Conservation (phyloP, 2,888 invertebrate genomes). For the Drosophila mettleri region DNA sequence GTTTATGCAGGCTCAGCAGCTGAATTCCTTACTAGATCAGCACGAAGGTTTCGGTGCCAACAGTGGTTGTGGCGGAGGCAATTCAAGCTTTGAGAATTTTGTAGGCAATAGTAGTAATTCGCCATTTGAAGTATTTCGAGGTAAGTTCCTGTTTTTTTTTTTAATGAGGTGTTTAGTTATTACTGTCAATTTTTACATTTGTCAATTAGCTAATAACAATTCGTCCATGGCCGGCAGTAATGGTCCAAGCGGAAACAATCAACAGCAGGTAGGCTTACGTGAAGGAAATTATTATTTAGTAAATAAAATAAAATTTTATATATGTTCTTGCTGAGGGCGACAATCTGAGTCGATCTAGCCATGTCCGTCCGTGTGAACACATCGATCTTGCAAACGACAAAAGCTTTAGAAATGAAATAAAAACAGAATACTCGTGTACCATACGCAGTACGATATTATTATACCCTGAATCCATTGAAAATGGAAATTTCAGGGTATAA, state of each 20-base stretch:
- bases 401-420: no score
- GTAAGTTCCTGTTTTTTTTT: constrained; percentile 70
- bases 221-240: constrained; percentile 60
- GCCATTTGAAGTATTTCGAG: constrained; percentile 82
- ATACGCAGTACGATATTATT: no score
- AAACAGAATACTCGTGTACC: no score
- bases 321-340: no score
- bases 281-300: no score
- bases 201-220: constrained; percentile 53
- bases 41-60: constrained; percentile 86
- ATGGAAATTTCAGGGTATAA: no score
- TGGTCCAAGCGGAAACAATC: constrained; percentile 53
- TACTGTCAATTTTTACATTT: neutral
- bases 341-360: no score
- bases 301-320: no score
- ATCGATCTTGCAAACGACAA: no score
- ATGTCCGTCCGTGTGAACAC: no score
- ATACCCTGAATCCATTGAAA: no score
- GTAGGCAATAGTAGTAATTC: constrained; percentile 76
- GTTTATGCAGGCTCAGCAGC: constrained; percentile 91
- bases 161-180: no score
- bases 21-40: constrained; percentile 89
- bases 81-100: constrained; percentile 72
- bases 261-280: constrained; percentile 69
- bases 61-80: constrained; percentile 52